Conservation (phyloP, 2,888 invertebrate genomes). For the Tanaodytes sp. region DNA sequence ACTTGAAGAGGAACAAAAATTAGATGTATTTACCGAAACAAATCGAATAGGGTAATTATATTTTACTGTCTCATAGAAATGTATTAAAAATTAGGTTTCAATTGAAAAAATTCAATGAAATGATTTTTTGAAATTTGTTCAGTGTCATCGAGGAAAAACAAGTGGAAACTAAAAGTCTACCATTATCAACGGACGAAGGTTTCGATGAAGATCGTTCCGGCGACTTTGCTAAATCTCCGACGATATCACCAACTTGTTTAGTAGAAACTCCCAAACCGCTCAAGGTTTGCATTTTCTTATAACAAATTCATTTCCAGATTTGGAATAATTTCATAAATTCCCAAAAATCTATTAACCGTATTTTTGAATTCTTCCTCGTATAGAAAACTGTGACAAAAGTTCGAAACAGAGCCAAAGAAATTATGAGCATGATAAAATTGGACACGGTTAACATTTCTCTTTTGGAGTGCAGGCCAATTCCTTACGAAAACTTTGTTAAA, state of each 20-base stretch:
- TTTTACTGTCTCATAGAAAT: too few relatives aligned
- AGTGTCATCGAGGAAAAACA: constrained; percentile 64
- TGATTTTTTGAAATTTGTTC: too few relatives aligned
- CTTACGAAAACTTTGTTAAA: constrained; percentile 83
- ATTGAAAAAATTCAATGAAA: constrained; percentile 2
- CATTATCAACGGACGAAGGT: constrained; percentile 75
- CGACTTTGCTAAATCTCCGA: constrained; percentile 68
- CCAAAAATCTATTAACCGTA: too few relatives aligned
- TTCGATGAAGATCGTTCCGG: constrained; percentile 75
- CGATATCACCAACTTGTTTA: constrained; percentile 61
- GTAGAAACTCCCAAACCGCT: constrained; percentile 45
- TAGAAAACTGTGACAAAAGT: constrained; percentile 52
- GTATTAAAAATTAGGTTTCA: too few relatives aligned
- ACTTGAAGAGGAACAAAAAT: constrained; percentile 18
- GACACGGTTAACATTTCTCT: constrained; percentile 79
- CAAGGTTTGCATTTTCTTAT: constrained; percentile 4
- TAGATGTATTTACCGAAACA: too few relatives aligned
- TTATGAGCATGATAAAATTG: constrained; percentile 81
- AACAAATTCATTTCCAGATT: too few relatives aligned
- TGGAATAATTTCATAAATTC: too few relatives aligned
- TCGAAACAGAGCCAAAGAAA: constrained; percentile 61
- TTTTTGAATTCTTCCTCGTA: too few relatives aligned
- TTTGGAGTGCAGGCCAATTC: constrained; percentile 80
- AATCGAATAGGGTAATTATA: constrained; percentile 11
- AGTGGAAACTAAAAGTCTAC: constrained; percentile 66